A percentile compares a stretch with the other conserved stretches of the same genome.
These are phyloP conservation scores for Melinopterus prodromus DNA, from an alignment of 2,888 invertebrate species.

Conservation along the genomic window DNA sequence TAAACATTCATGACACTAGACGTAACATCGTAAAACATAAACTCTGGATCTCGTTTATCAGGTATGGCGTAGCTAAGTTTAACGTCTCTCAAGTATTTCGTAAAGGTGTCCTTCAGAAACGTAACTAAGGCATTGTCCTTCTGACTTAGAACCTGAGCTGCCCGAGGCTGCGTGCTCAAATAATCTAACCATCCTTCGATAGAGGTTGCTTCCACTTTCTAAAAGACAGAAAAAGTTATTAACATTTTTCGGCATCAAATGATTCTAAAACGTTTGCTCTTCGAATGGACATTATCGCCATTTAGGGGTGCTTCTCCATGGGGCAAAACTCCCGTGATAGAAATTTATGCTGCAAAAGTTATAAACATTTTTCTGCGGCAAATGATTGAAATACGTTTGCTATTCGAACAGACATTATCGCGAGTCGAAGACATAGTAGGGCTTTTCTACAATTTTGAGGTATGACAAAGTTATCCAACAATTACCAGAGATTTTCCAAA, in stretches of 20 bases:
- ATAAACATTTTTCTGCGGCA: too few species aligned
- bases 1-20: slow-evolving; percentile 85
- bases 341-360: too few species aligned
- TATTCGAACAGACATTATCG: too few species aligned
- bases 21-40: slow-evolving; percentile 87
- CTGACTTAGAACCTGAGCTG: slow-evolving; percentile 75
- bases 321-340: too few species aligned
- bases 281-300: too few species aligned
- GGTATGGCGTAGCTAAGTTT: slow-evolving; percentile 73
- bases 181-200: slow-evolving; percentile 80
- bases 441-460: too few species aligned
- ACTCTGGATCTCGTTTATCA: slow-evolving; percentile 92
- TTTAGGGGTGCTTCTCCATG: too few species aligned
- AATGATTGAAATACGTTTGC: too few species aligned
- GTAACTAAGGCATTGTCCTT: slow-evolving; percentile 74
- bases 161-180: slow-evolving; percentile 75
- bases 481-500: slow-evolving; percentile 80
- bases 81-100: slow-evolving; percentile 81
- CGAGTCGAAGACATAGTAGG: too few species aligned
- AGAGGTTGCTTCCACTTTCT: slow-evolving; percentile 80
- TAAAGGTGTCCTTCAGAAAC: slow-evolving; percentile 75
- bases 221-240: slow-evolving; percentile 46
- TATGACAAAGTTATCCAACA: too few species aligned
- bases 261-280: too few species aligned
- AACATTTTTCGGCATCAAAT: too few species aligned